Base-by-base conservation (phyloP, 2,888 invertebrate genomes). In the Dioctria rufipes region DNA sequence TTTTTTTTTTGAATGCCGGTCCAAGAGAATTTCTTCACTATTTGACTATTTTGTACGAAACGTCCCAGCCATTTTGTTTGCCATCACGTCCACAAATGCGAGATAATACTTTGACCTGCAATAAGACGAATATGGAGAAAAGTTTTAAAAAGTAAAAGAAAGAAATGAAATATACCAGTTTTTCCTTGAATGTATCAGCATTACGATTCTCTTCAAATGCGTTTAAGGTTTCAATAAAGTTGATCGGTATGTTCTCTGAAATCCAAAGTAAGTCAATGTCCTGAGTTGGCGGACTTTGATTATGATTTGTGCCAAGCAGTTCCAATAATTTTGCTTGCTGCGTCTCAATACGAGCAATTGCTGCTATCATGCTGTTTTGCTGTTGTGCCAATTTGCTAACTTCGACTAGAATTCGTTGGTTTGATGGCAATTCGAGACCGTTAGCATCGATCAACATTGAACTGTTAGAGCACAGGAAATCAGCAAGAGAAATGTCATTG, bases 21-120 rank as follows among this genome's bases (percentile, higher is more conserved):
- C 51, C 51, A 51, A 6, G 51, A 51, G 51, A 51, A 51, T 51
- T 2, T 11, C 1, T 51, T 51, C 6, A 51, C 51, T 11, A 11
- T 51, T 51, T 51, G 8, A 51, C 11, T 2, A 51, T 51, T 51
- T 51, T 51, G 11, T 51, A 51, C 51, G 51, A 6, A 51, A 11
- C 51, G 11, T 2, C 51, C 51, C 51, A 51, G 51, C 51, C 51
- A 51, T 51, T 51, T 51, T 51, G 51, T 11, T 51, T 51, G 8
- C 51, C 51, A 11, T 51, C 51, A 51, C 51, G 51, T 51, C 51
- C 51, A 51, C 51, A 51, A 51, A 51, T 51, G 6, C 51, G 51
- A 11, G 8, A 51, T 11, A 51, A 51, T 11, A 51, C 51, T 51
- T 51, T 51, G 6, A 51, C 51, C 51, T 51, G 6, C 51, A 51